Evolutionary conservation across 1,140 invertebrate genomes (phyloP).

Genomic region (Diachasma alloeum): DNA sequence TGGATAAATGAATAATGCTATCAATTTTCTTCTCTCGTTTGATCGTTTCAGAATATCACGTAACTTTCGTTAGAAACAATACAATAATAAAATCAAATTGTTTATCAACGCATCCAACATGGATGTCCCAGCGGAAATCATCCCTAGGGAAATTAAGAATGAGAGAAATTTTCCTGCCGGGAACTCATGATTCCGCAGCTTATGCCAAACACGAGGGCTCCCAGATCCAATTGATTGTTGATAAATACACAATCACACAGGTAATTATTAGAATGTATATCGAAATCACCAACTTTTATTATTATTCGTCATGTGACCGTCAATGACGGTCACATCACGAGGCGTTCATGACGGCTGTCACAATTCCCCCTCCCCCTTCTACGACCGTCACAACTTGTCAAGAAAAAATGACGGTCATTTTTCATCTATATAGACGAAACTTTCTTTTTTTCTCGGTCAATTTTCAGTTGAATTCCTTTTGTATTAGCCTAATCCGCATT

Average conservation of each 20-base stretch:
- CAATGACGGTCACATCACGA: too few relatives aligned
- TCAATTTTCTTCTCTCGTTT: background rate
- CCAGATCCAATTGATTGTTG: conserved; percentile 54
- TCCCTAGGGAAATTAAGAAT: conserved; percentile 58
- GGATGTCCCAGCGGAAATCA: conserved; percentile 67
- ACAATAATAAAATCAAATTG: conserved; percentile 56
- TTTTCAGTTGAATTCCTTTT: too few relatives aligned
- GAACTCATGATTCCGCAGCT: conserved; percentile 72
- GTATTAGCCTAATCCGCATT: too few relatives aligned
- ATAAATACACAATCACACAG: conserved; percentile 66
- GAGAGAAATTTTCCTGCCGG: conserved; percentile 69
- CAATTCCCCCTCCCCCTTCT: too few relatives aligned
- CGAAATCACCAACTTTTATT: too few relatives aligned
- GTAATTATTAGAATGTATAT: conserved; percentile 53
- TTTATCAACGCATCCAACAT: conserved; percentile 66
- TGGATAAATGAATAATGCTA: background rate
- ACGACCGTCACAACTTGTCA: too few relatives aligned
- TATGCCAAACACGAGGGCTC: conserved; percentile 62
- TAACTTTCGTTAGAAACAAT: conserved; percentile 39
- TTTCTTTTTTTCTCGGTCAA: too few relatives aligned
- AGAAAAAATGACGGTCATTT: too few relatives aligned
- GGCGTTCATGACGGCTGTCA: too few relatives aligned
- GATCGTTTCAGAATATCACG: conserved; percentile 40
- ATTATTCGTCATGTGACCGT: too few relatives aligned
- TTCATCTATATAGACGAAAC: too few relatives aligned